Percentiles rank a stretch among this genome's conserved stretches.
phyloP scores from a whole-genome alignment of 2,113 vertebrate species.

The Actenoides hombroni region DNA sequence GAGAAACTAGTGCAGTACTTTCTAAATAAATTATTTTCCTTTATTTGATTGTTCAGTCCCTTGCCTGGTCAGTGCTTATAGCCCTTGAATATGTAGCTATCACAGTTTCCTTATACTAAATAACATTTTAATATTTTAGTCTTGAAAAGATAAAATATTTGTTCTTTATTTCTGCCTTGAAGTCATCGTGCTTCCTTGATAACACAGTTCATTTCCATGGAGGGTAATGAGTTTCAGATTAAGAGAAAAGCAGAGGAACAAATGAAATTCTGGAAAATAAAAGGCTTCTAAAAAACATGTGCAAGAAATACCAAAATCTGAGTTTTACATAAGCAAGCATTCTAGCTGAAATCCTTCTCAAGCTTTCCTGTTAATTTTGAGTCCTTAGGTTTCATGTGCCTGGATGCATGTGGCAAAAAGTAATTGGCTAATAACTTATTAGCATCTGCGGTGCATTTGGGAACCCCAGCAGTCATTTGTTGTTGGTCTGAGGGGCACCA shows the following conservation, averaged over 20 bases:
- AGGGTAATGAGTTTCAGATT: not conserved
- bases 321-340: not conserved
- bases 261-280: not conserved
- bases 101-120: not conserved
- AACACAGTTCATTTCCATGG: not conserved
- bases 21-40: not conserved
- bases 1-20: not conserved
- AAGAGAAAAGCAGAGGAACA: not conserved
- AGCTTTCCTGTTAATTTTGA: not conserved
- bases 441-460: not conserved
- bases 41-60: not conserved
- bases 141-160: not conserved
- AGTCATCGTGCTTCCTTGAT: not conserved
- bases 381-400: not conserved
- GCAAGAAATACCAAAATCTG: not conserved
- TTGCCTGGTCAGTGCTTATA: not conserved
- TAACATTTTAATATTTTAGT: not conserved
- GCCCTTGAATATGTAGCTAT: not conserved
- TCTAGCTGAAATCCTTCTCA: not conserved
- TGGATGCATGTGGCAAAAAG: slow-evolving; percentile 7
- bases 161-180: not conserved
- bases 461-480: slow-evolving; percentile 5
- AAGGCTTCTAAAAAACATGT: not conserved
- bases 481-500: slow-evolving; percentile 2
- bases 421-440: slow-evolving; percentile 58